Base-by-base conservation (phyloP, 2,113 vertebrate species). In the Mola mola region DNA sequence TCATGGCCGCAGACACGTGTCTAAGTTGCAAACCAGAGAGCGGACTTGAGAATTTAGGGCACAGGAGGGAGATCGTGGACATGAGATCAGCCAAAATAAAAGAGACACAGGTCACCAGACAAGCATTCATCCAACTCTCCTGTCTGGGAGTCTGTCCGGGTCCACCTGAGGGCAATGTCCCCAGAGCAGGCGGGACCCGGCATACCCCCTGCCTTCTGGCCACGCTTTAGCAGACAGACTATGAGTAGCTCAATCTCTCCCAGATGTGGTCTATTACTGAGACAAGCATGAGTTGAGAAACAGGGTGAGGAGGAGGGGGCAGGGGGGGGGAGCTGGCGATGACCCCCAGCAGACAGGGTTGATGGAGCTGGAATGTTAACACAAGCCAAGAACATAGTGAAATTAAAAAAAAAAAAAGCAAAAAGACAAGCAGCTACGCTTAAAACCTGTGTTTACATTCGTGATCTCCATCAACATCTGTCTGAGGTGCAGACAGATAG, bases 331-430 rank as follows among this genome's bases (percentile, higher is more conserved):
- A 19, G n/a, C 25, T 42, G 73, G 26, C 26, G 33, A 49, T 88
- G 88, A 89, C 90, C 91, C 89, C 90, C 89, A 88, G 87, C 89
- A 91, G 87, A 88, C 81, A 53, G 56, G 80, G 76, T 56, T 86
- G 88, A 84, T 66, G 66, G 81, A 78, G 77, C 62, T 85, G 85
- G 85, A 91, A 90, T 85, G 86, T 78, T 78, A 84, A 80, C 50
- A 50, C 25, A 20, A 78, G 40, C 84, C 81, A 87, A 87, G 85
- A 87, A 46, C 16, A n/a, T 51, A 46, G 55, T 29, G 67, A 44
- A 44, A 49, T 43, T 7, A 40, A 40, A 40, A n/a, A 16, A 10
- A 17, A n/a, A 8, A 40, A 40, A 40, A 6, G 15, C 5, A 40
- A n/a, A 19, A 58, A 51, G 47, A 25, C 25, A 55, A 43, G 53